Base-by-base conservation (phyloP, 1,140 invertebrate genomes). In the Portunus trituberculatus region DNA sequence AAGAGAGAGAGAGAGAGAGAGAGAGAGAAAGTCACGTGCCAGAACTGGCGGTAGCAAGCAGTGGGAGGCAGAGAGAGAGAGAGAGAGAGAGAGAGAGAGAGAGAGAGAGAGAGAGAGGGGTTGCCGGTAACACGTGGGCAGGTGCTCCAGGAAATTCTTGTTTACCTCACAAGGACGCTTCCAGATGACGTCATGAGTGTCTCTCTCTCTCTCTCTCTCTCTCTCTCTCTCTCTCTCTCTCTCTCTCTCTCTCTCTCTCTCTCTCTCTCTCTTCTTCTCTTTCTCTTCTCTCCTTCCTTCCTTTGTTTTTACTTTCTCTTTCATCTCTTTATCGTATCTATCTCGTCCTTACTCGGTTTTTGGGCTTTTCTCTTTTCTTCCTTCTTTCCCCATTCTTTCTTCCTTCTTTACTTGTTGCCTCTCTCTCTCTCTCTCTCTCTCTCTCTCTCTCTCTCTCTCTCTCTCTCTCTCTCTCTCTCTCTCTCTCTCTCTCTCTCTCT, bases 11-110 rank as follows among this genome's bases (percentile, higher is more conserved):
- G 48, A 28, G 45, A 91, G 39, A 31, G n/a, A 59, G 45, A 91
- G 45, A 91, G 48, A 59, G 88, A 59, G 89, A 29, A n/a, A 16
- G 45, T n/a, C 52, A 59, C 52, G 52, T 59, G 52, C 16, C 52
- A 59, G 89, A 59, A 28, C 25, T 14, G 28, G 89, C 8, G 89
- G 28, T 16, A 91, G 89, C 48, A 31, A 59, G 48, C 12, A 14
- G n/a, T n/a, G 32, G 88, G n/a, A n/a, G n/a, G 88, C 52, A 31
- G n/a, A 48, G 88, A 46, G 45, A 46, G 88, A 90, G 45, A 46
- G 45, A 46, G 88, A 48, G 88, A 46, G 45, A 90, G 88, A 90
- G 88, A 46, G 45, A 46, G 88, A 48, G 48, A 29, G 48, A 39
- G 45, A 91, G 39, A 31, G n/a, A 59, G 45, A 91, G 45, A 91